phyloP scores from a whole-genome alignment of 2,797 vertebrate genomes.

The Muraenolepis orangiensis region DNA sequence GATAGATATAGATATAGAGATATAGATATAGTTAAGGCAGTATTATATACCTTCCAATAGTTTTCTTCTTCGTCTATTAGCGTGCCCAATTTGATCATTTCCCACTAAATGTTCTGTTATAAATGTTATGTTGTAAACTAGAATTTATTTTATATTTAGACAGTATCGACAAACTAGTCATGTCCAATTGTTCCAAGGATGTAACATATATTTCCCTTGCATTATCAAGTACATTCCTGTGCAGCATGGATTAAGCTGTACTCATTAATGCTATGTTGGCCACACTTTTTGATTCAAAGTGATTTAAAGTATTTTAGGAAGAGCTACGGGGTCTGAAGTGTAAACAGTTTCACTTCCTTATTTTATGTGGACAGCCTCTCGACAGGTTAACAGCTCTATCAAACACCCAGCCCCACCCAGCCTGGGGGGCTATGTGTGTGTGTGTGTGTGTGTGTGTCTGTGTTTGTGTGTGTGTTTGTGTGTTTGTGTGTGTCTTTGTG shows the following conservation, averaged over 20 bases:
- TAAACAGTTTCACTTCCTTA: slow-evolving; percentile 44
- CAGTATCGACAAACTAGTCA: too few relatives aligned
- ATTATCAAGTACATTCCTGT: too few relatives aligned
- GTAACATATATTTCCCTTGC: too few relatives aligned
- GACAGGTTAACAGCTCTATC: slow-evolving; percentile 31
- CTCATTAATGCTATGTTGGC: not conserved
- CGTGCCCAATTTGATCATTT: too few relatives aligned
- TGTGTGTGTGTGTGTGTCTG: slow-evolving; percentile 3
- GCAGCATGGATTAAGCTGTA: not conserved
- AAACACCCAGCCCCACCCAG: slow-evolving; percentile 10
- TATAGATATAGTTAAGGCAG: too few relatives aligned
- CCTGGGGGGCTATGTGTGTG: slow-evolving; percentile 13
- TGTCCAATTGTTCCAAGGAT: too few relatives aligned
- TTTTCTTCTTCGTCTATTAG: too few relatives aligned
- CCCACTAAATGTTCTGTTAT: too few relatives aligned
- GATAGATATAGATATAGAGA: too few relatives aligned
- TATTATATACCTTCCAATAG: not conserved
- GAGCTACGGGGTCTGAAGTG: not conserved
- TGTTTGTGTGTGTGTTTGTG: not conserved
- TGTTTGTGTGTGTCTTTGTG: not conserved
- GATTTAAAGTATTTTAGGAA: not conserved
- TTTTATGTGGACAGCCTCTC: slow-evolving; percentile 32
- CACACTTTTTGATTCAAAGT: not conserved
- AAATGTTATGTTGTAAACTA: too few relatives aligned
- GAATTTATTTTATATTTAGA: too few relatives aligned